Evolutionary conservation across 2,888 invertebrate genomes (phyloP).

Genomic region (Craniophora ligustri): DNA sequence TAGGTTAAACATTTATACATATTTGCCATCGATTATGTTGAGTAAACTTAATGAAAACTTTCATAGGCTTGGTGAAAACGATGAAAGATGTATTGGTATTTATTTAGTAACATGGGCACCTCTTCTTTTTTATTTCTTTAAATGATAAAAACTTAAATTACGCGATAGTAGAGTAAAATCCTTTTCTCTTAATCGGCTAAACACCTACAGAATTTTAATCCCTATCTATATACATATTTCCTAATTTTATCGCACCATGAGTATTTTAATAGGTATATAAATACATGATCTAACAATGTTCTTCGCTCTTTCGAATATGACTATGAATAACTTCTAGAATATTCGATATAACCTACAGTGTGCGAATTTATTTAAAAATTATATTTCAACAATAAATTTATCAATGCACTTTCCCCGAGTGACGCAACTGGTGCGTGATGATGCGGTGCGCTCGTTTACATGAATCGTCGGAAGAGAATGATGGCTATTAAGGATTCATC

Average conservation of each 20-base stretch:
- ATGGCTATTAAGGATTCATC: slow-evolving; percentile 73
- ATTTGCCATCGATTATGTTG: slow-evolving; percentile 10
- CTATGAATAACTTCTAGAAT: slow-evolving; percentile 33
- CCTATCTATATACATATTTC: too few species aligned
- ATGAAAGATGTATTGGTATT: too few species aligned
- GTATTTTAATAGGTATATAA: not conserved
- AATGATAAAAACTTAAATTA: too few species aligned
- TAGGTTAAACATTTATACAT: not conserved
- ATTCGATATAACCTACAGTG: slow-evolving; percentile 33
- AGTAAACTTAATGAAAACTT: not conserved
- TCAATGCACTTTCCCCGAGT: slow-evolving; percentile 80
- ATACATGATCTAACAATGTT: slow-evolving; percentile 11
- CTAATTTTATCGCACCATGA: slow-evolving; percentile 8
- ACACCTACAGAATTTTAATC: too few species aligned
- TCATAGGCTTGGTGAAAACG: too few species aligned
- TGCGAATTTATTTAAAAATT: slow-evolving; percentile 53
- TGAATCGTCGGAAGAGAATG: slow-evolving; percentile 70
- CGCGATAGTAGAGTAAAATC: too few species aligned
- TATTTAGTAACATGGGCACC: too few species aligned
- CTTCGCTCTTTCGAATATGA: slow-evolving; percentile 15
- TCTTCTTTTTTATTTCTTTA: too few species aligned
- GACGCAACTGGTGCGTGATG: slow-evolving; percentile 76
- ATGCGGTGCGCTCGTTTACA: slow-evolving; percentile 76
- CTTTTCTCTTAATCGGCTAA: not conserved
- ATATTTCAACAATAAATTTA: slow-evolving; percentile 65